Percentiles rank a stretch among this genome's conserved stretches.
These are phyloP conservation scores for Myzus persicae DNA, from an alignment of 1,140 invertebrate genomes.

Conservation along the genomic window DNA sequence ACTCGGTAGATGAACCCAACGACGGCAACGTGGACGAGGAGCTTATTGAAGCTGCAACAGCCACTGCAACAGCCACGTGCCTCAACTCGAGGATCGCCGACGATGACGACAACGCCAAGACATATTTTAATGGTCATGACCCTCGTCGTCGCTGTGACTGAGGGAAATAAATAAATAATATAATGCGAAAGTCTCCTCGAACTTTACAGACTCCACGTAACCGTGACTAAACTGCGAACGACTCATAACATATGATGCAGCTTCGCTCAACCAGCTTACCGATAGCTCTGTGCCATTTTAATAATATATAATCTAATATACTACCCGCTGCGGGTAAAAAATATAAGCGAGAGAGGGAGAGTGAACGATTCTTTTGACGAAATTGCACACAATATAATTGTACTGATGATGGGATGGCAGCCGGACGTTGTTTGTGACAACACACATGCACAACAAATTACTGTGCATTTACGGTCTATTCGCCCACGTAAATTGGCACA, in stretches of 20 bases:
- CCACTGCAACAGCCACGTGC: neutral
- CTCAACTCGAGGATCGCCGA: too few relatives aligned
- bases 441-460: conserved; percentile 50
- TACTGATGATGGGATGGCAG: neutral
- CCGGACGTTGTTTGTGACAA: conserved; percentile 54
- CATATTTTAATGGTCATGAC: conserved; percentile 2
- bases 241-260: neutral
- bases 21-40: neutral
- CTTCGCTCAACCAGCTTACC: too few relatives aligned
- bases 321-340: neutral
- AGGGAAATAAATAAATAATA: neutral
- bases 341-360: neutral
- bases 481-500: conserved; percentile 57
- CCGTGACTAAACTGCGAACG: neutral
- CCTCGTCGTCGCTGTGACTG: neutral
- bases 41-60: neutral
- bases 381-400: neutral
- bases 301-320: neutral
- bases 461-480: conserved; percentile 56
- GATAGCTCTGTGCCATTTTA: neutral
- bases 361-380: neutral
- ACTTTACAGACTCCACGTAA: neutral
- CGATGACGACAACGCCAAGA: too few relatives aligned
- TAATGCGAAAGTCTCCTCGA: neutral
- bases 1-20: neutral